Base-by-base conservation (phyloP, 2,797 vertebrate genomes). In the Pseudochirops corinnae region DNA sequence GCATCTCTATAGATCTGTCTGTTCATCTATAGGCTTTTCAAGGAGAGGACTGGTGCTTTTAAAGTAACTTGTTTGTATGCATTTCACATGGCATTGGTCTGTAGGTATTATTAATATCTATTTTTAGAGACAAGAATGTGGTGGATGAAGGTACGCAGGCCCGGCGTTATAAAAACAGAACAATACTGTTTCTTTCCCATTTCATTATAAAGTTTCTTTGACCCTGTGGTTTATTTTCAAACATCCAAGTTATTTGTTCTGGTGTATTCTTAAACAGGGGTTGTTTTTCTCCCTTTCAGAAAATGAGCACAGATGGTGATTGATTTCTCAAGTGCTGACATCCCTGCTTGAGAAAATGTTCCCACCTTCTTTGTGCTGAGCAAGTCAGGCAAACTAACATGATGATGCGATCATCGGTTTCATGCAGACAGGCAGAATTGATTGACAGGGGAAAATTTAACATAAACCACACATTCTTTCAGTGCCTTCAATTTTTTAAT, bases 291-390 rank as follows among this genome's bases (percentile, higher is more conserved):
- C 98, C 98, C 98, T 99, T 98, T 99, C 98, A 99, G 99, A 99
- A 99, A 99, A 99, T 99, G 99, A 99, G 99, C 99, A 99, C 99
- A 99, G 99, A 99, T 99, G 99, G 99, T 99, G 99, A 99, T 99
- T 99, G 99, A 99, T 99, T 99, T 99, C 99, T 99, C 99, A 99
- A 99, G 99, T 99, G 99, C 99, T 99, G 99, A 99, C 99, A 99
- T 99, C 99, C 99, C 99, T 99, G 99, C 99, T 99, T 99, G 99
- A 99, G 99, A 99, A 99, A 99, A 98, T 98, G 99, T 99, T 99
- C 99, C 99, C 99, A 99, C 99, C 99, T 99, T 99, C 99, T 99
- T 99, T 99, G 99, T 99, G 99, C 99, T 98, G 99, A 99, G 99
- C 99, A 99, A 99, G 99, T 99, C 99, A 99, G 99, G 99, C 99